phyloP scores from a whole-genome alignment of 1,140 invertebrate species.

The Caenorhabditis brenneri region DNA sequence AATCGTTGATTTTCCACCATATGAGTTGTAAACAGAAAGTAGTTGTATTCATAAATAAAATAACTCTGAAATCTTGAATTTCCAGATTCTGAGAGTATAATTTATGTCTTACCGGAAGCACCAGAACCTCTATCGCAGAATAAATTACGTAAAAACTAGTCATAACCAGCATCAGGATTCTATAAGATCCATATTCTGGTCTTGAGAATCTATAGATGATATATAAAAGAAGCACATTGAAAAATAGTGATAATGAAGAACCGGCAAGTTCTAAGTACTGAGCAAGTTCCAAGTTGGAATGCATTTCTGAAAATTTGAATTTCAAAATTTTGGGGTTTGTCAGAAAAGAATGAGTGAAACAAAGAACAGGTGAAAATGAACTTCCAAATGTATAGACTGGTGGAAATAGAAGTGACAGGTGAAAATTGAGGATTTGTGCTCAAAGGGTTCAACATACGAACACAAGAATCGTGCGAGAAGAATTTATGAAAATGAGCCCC shows the following conservation, averaged over 20 bases:
- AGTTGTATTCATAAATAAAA: background rate
- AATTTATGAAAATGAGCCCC: no score
- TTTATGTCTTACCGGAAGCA: background rate
- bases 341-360: background rate
- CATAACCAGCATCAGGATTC: background rate
- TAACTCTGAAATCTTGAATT: no score
- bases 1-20: background rate
- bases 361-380: no score
- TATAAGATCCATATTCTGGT: background rate
- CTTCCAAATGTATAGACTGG: no score
- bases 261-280: background rate
- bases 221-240: background rate
- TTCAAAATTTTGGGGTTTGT: no score
- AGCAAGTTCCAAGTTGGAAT: background rate
- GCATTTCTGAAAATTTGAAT: background rate
- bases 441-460: no score
- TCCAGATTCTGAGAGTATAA: no score
- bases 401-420: no score
- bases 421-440: no score
- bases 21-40: background rate
- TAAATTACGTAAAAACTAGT: background rate
- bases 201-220: background rate
- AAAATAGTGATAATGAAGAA: background rate
- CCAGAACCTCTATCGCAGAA: background rate
- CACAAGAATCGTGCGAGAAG: no score